Conservation (phyloP, 2,113 vertebrate genomes). For the Sander vitreus region DNA sequence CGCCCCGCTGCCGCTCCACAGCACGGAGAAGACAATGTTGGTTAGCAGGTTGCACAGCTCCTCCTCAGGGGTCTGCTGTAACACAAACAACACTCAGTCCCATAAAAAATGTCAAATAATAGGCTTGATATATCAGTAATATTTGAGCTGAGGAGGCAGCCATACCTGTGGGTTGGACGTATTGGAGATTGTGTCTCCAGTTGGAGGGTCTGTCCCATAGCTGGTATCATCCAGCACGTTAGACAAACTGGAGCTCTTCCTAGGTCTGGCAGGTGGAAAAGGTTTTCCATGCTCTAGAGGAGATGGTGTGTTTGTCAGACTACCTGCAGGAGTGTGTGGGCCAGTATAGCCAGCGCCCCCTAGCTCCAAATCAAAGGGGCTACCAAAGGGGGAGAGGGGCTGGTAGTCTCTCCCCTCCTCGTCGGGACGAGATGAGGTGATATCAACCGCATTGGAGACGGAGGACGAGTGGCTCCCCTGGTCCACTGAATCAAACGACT, state of each 20-base stretch:
- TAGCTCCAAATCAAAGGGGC: conserved; percentile 89
- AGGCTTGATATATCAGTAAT: neutral
- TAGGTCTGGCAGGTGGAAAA: conserved; percentile 84
- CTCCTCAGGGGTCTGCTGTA: conserved; percentile 93
- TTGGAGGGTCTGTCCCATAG: conserved; percentile 87
- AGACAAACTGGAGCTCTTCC: conserved; percentile 96
- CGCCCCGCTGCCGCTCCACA: conserved; percentile 91
- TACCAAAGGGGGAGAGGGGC: conserved; percentile 90
- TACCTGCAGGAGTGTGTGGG: conserved; percentile 83
- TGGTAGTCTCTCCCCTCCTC: conserved; percentile 87
- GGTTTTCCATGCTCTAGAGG: conserved; percentile 89
- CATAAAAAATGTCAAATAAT: neutral
- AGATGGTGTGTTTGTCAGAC: conserved; percentile 89
- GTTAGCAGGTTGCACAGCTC: conserved; percentile 98
- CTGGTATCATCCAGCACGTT: conserved; percentile 94
- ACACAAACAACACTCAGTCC: neutral
- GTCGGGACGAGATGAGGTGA: conserved; percentile 47
- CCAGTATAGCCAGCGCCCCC: conserved; percentile 57
- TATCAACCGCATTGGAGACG: conserved; percentile 84
- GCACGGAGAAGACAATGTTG: conserved; percentile 94
- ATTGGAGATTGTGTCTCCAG: conserved; percentile 91
- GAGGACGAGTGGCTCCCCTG: conserved; percentile 86
- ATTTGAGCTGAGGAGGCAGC: neutral
- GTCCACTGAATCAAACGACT: conserved; percentile 89
- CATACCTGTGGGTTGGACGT: conserved; percentile 94